A percentile compares a stretch with the other conserved stretches of the same genome.
phyloP scores from a whole-genome alignment of 2,797 vertebrate species.

The Myotis vivesi region DNA sequence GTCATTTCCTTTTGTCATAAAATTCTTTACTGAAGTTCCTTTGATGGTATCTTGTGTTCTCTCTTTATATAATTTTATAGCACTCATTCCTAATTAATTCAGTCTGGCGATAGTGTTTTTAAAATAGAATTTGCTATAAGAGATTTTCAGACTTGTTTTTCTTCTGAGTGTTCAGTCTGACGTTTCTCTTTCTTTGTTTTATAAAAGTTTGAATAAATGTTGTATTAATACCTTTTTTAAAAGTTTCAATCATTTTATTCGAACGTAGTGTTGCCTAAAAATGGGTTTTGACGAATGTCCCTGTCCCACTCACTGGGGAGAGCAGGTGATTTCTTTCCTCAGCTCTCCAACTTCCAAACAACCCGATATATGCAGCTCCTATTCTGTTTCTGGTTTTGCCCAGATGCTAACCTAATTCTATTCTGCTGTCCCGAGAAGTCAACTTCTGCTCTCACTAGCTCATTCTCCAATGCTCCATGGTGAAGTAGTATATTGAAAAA shows the following conservation, averaged over 20 bases:
- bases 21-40: neutral
- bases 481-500: neutral
- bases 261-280: neutral
- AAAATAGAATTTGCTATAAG: neutral
- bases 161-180: neutral
- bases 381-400: neutral
- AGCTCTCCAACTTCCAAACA: neutral
- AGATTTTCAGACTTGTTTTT: conserved; percentile 33
- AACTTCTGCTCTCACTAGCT: neutral
- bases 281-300: neutral
- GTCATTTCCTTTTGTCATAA: neutral
- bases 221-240: neutral
- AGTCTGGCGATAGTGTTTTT: neutral
- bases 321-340: neutral
- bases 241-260: neutral
- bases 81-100: neutral
- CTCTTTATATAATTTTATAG: neutral
- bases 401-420: neutral
- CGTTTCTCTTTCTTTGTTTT: conserved; percentile 7
- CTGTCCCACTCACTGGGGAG: neutral
- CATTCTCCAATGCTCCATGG: neutral
- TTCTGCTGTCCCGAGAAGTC: neutral
- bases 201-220: neutral
- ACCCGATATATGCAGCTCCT: neutral
- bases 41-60: neutral